phyloP scores from a whole-genome alignment of 1,140 invertebrate species.

The Euura saliciscinereae region DNA sequence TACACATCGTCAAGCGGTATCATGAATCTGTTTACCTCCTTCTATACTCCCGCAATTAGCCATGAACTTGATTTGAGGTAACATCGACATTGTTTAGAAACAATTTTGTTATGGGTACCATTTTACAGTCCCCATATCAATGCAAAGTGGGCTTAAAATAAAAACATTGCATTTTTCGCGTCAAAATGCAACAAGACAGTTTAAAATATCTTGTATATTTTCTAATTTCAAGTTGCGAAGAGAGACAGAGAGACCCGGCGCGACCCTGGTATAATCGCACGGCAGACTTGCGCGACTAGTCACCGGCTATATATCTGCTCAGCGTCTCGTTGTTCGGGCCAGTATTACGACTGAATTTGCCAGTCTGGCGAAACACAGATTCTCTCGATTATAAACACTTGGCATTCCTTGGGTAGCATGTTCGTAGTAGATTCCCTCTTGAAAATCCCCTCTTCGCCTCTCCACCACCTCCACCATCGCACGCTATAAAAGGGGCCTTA shows the following conservation, averaged over 20 bases:
- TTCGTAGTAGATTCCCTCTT: background rate
- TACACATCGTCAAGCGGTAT: too few species aligned
- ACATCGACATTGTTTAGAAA: background rate
- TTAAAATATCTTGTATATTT: too few species aligned
- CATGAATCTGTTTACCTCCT: too few species aligned
- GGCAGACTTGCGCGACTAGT: background rate
- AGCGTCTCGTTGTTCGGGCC: conserved; percentile 2
- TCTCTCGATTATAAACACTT: conserved; percentile 4
- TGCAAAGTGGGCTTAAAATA: too few species aligned
- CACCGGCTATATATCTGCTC: background rate
- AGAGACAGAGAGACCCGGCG: too few species aligned
- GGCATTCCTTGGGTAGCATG: conserved; percentile 6
- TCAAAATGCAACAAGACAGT: background rate
- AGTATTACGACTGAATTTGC: background rate
- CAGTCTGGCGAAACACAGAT: background rate
- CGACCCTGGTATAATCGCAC: background rate
- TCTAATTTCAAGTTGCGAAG: too few species aligned
- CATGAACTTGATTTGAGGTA: conserved; percentile 20
- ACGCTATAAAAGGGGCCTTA: conserved; percentile 55
- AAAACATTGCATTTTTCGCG: too few species aligned
- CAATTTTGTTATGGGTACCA: too few species aligned
- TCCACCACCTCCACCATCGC: conserved; percentile 18
- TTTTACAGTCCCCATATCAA: too few species aligned
- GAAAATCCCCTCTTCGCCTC: conserved; percentile 5
- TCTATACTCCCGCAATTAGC: background rate